Evolutionary conservation across 2,888 invertebrate species (phyloP).

Genomic region (Lepidonotus clava): DNA sequence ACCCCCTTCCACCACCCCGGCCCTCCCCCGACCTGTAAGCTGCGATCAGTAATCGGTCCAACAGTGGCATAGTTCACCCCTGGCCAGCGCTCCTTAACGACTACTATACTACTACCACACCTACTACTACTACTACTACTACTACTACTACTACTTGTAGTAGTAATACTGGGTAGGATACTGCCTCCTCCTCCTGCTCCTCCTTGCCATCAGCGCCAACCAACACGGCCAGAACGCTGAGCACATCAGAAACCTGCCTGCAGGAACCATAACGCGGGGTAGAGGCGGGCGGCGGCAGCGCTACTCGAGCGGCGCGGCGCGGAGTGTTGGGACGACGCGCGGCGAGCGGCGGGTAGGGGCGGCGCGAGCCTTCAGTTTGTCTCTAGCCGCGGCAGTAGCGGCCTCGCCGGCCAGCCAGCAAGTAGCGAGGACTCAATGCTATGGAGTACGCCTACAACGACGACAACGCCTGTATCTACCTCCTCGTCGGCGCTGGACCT

Average conservation of each 20-base stretch:
- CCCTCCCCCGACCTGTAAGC: background rate
- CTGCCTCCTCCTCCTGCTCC: no score
- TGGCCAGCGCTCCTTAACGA: no score
- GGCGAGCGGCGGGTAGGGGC: background rate
- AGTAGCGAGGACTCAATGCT: background rate
- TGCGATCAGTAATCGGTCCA: background rate
- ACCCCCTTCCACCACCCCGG: background rate
- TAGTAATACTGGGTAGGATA: no score
- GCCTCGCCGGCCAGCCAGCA: background rate
- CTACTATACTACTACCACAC: no score
- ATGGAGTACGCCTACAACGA: background rate
- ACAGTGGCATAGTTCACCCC: background rate
- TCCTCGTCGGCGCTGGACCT: no score
- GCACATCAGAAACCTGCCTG: no score
- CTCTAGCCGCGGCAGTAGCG: background rate
- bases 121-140: no score
- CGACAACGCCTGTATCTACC: background rate
- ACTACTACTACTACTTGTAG: no score
- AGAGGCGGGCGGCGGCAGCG: background rate
- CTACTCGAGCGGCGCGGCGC: background rate
- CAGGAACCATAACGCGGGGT: no score
- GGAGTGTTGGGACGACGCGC: no score
- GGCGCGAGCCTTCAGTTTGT: conserved; percentile 24
- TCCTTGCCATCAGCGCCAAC: no score
- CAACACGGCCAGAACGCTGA: no score